Percentiles rank a stretch among this genome's conserved stretches.
Conservation (phyloP, 1,140 invertebrate genomes). For the Zaprionus ghesquierei region DNA sequence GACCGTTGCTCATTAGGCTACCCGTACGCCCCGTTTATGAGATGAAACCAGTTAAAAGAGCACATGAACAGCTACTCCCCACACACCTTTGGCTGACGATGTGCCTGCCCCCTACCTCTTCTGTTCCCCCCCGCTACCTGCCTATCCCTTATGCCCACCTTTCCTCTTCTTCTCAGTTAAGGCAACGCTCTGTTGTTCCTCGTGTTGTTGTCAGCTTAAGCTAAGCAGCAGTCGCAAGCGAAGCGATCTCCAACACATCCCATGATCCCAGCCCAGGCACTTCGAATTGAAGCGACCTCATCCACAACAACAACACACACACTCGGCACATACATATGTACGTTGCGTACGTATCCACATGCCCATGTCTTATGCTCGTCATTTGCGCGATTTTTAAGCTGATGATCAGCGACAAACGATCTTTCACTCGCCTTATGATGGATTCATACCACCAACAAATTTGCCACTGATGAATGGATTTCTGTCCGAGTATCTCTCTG, state of each 20-base stretch:
- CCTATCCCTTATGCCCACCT: neutral
- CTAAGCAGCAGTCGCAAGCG: constrained; percentile 47
- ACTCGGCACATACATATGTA: constrained; percentile 14
- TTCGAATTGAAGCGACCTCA: constrained; percentile 18
- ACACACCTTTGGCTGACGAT: neutral
- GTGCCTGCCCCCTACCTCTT: neutral
- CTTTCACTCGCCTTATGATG: constrained; percentile 81
- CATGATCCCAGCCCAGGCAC: constrained; percentile 18
- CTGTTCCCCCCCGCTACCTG: neutral
- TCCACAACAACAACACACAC: neutral
- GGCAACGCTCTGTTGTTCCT: constrained; percentile 34
- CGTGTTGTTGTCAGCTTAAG: constrained; percentile 73
- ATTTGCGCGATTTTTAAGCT: constrained; percentile 82
- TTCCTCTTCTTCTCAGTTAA: neutral
- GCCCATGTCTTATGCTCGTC: constrained; percentile 79
- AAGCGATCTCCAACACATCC: constrained; percentile 20
- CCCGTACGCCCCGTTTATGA: constrained; percentile 32
- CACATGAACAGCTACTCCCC: constrained; percentile 20
- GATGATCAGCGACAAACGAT: constrained; percentile 82
- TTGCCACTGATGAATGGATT: constrained; percentile 83
- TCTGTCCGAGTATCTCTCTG: constrained; percentile 46
- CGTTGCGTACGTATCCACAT: constrained; percentile 33
- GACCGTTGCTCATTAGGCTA: constrained; percentile 52
- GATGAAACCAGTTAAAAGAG: constrained; percentile 43
- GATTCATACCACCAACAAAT: constrained; percentile 82